Conservation (phyloP, 2,888 invertebrate species). For the Coremacera marginata region DNA sequence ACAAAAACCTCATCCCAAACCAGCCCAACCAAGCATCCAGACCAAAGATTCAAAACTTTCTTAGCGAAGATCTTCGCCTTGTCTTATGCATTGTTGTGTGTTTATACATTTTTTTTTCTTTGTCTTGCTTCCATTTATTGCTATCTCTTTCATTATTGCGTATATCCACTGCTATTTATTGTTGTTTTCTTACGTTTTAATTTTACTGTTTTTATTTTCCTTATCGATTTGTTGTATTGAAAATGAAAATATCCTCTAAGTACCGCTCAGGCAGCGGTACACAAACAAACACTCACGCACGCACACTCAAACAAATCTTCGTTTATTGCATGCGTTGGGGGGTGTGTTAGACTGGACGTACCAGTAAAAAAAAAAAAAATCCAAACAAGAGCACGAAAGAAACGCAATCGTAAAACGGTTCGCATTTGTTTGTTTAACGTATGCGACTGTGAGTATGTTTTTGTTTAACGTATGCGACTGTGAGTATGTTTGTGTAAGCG, state of each 20-base stretch:
- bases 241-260: constrained; percentile 44
- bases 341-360: background rate
- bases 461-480: background rate
- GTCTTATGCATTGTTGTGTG: background rate
- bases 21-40: background rate
- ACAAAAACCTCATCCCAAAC: constrained; percentile 21
- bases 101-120: background rate
- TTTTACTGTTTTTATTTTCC: constrained; percentile 35
- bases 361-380: background rate
- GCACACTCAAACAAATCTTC: constrained; percentile 13
- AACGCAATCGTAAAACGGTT: constrained; percentile 2
- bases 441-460: background rate
- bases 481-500: background rate
- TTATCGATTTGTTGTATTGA: constrained; percentile 41
- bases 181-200: constrained; percentile 27
- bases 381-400: background rate
- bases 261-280: constrained; percentile 36
- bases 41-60: background rate
- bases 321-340: background rate
- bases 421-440: background rate
- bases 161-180: constrained; percentile 13
- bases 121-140: background rate
- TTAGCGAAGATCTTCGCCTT: background rate
- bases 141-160: background rate
- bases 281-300: constrained; percentile 17